Evolutionary conservation across 2,888 invertebrate species (phyloP).

Genomic region (Melanargia galathea): DNA sequence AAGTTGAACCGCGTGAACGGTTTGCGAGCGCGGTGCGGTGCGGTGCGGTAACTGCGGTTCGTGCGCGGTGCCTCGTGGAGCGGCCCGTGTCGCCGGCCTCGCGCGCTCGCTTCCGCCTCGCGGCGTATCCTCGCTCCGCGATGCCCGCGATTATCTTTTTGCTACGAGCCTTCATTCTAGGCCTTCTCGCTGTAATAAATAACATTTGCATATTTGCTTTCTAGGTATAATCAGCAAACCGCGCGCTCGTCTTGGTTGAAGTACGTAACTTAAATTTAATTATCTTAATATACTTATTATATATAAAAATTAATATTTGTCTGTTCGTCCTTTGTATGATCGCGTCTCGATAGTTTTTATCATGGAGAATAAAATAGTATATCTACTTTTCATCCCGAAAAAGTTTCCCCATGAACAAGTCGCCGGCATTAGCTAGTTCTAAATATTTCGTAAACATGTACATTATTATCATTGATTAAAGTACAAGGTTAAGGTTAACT

Average conservation of each 20-base stretch:
- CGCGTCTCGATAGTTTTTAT: too few species aligned
- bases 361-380: too few species aligned
- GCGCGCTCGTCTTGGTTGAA: constrained; percentile 79
- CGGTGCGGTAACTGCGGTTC: too few species aligned
- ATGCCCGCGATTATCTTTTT: constrained; percentile 77
- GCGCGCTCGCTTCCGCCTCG: constrained; percentile 74
- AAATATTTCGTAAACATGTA: constrained; percentile 35
- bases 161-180: constrained; percentile 67
- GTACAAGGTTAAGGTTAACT: constrained; percentile 3
- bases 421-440: too few species aligned
- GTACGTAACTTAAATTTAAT: constrained; percentile 72
- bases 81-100: constrained; percentile 78
- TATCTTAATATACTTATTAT: constrained; percentile 45
- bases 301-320: too few species aligned
- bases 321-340: too few species aligned
- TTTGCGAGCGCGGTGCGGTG: constrained; percentile 63
- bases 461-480: constrained; percentile 45
- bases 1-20: constrained; percentile 59
- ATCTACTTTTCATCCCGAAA: too few species aligned
- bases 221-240: constrained; percentile 81
- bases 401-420: too few species aligned
- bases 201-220: constrained; percentile 67
- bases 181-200: constrained; percentile 50
- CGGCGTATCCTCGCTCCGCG: constrained; percentile 76
- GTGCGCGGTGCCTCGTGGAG: too few species aligned